Evolutionary conservation across 2,888 invertebrate species (phyloP), one percentile per base, ranked within the genome.

Genomic region (Beris morrisii): DNA sequence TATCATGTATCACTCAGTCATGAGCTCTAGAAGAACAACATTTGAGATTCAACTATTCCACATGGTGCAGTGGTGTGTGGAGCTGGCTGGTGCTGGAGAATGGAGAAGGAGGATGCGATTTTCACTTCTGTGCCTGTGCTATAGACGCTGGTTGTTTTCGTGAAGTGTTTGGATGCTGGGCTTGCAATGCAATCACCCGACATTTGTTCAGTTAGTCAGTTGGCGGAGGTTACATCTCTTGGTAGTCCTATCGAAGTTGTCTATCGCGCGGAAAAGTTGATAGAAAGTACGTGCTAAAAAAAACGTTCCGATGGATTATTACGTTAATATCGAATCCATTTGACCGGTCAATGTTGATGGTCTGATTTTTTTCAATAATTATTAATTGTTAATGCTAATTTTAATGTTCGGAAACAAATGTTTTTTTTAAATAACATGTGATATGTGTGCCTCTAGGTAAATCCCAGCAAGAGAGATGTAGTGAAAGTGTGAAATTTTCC

Each of bases 91-190:
- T 32, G 57, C 5, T 15, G 12, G n/a, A 28, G 38, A 32, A n/a
- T 30, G 43, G 58, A 65, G 54, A 11, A n/a, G 61, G 45, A 52
- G 65, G 38, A 43, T 61, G 65, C 50, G 38, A 68, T 50, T 68
- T 68, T 68, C 65, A 68, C 68, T 68, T 68, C 65, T 65, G 64
- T 58, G 15, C 56, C 61, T 68, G 57, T 64, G 56, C 59, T 65
- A 54, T 50, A 59, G 61, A 59, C 48, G 50, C 65, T 67, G 61
- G 45, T 44, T 4, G 15, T 56, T 32, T 43, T 50, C 50, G 38
- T 38, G 50, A 50, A 32, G 52, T 50, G 50, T 38, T 61, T 61
- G 32, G 50, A 31, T 38, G 52, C n/a, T 31, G 30, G 38, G 43
- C 38, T 52, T 32, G 52, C 61, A 61, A 38, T 32, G 52, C 61